Conservation (phyloP, 2,888 invertebrate genomes). For the Agrochola circellaris region DNA sequence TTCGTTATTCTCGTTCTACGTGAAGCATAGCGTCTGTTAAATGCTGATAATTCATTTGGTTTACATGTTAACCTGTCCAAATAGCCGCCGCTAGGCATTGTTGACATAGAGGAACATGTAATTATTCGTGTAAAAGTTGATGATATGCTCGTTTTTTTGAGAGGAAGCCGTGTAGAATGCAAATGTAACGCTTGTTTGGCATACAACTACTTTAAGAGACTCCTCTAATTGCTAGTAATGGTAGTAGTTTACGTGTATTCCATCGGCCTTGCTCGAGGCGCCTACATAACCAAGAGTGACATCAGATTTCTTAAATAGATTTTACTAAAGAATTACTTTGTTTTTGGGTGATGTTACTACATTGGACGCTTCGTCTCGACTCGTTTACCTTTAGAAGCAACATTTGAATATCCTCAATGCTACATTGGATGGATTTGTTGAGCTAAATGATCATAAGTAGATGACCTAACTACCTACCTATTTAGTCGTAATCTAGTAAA, state of each 20-base stretch:
- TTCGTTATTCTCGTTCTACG: constrained; percentile 71
- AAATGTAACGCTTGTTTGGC: constrained; percentile 39
- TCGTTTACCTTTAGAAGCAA: constrained; percentile 63
- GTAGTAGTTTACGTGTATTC: constrained; percentile 71
- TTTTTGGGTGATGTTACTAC: constrained; percentile 67
- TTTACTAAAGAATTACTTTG: constrained; percentile 76
- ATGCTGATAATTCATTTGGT: constrained; percentile 53
- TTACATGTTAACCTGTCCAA: constrained; percentile 47
- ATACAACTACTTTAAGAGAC: constrained; percentile 52
- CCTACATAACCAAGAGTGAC: constrained; percentile 83
- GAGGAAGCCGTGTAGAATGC: constrained; percentile 44
- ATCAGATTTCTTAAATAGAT: constrained; percentile 89
- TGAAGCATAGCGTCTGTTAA: constrained; percentile 65
- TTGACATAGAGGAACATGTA: constrained; percentile 76
- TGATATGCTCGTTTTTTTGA: constrained; percentile 36
- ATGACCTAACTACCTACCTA: constrained; percentile 22
- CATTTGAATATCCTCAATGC: constrained; percentile 54
- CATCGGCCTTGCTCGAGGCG: constrained; percentile 81
- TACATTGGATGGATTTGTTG: background rate
- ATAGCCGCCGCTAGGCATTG: constrained; percentile 72
- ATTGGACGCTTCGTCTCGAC: constrained; percentile 35
- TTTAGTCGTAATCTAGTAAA: constrained; percentile 2
- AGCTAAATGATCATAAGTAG: background rate
- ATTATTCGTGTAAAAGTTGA: constrained; percentile 42
- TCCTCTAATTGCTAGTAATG: constrained; percentile 70